Evolutionary conservation across 2,113 vertebrate genomes (phyloP).

Genomic region (Pachyramphus minor): DNA sequence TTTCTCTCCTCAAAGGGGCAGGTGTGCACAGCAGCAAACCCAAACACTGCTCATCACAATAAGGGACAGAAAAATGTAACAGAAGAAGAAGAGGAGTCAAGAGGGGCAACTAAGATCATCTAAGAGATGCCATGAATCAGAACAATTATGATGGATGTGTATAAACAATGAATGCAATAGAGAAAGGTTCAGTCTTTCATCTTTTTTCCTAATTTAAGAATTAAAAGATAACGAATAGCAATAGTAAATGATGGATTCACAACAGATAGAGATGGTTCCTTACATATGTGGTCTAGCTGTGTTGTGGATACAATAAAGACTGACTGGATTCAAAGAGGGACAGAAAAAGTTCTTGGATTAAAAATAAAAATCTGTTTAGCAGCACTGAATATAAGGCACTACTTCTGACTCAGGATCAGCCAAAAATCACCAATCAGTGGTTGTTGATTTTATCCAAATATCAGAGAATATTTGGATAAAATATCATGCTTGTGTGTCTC

Average conservation of each 20-base stretch:
- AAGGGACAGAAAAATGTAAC: neutral
- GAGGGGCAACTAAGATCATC: neutral
- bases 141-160: neutral
- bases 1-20: neutral
- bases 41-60: neutral
- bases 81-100: neutral
- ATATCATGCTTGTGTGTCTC: neutral
- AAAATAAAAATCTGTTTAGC: neutral
- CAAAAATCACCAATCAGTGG: neutral
- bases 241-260: neutral
- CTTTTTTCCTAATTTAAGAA: neutral
- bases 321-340: neutral
- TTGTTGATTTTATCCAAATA: too few species aligned
- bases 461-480: neutral
- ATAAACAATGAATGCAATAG: neutral
- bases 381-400: neutral
- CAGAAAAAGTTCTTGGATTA: neutral
- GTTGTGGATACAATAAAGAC: neutral
- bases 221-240: neutral
- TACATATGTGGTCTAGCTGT: neutral
- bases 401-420: neutral
- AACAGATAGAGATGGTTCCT: neutral
- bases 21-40: neutral
- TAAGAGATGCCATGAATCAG: neutral
- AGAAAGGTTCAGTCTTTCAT: neutral